Evolutionary conservation across 2,113 vertebrate species (phyloP), one percentile per base, ranked within the genome.

Genomic region (Sphyrna mokarran): DNA sequence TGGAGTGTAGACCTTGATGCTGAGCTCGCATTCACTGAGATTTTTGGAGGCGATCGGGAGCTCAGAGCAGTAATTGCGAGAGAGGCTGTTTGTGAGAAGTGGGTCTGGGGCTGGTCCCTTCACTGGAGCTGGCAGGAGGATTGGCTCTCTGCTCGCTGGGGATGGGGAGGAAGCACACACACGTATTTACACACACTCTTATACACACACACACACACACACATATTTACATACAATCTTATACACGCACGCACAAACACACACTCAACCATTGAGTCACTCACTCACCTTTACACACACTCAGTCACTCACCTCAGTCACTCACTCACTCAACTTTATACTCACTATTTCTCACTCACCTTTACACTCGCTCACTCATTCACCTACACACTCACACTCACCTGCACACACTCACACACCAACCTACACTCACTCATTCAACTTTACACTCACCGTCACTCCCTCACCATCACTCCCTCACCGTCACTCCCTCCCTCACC

Each of bases 31-130:
- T 54, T 54, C 48, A 80, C n/a, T 7, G 14, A 3, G 14, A 3
- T 37, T 6, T 18, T n/a, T 40, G 80, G 80, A 43, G 13, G 26
- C 76, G 76, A 4, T 80, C 76, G 2, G n/a, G 76, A 80, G n/a
- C n/a, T 0, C 23, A 8, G 26, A 0, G 18, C 69, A 5, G 4
- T 0, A 14, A 0, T 14, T 37, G n/a, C n/a, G 16, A 5, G 78
- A 40, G n/a, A 37, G 80, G 37, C 80, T 83, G 80, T 37, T 83
- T 1, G 20, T 20, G 37, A 43, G 80, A 43, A 83, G 14, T 40
- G 37, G 20, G 43, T 8, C 14, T 1, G 18, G 80, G 37, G 80
- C 4, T 83, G 18, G 7, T 83, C 80, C 14, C 8, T 40, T 83
- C 6, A 83, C 37, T 83, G 37, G 37, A 0, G 1, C 5, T 83